These are phyloP conservation scores for Sebastes iracundus DNA, from an alignment of 2,797 vertebrate species.

Conservation along the genomic window DNA sequence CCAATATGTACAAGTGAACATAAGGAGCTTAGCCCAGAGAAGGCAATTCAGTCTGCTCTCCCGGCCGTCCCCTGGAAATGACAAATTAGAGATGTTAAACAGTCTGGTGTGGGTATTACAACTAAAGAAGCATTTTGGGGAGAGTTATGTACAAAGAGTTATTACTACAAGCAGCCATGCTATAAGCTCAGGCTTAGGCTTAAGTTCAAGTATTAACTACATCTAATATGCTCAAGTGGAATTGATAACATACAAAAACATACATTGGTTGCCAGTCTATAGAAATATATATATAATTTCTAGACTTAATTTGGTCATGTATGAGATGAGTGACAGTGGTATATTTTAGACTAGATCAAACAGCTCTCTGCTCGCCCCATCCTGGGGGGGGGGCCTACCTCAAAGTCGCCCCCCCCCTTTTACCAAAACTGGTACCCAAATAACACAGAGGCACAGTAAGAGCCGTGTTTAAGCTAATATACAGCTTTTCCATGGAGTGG, in stretches of 20 bases:
- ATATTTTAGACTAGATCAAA: constrained; percentile 40
- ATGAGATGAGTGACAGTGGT: constrained; percentile 10
- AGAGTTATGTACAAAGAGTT: constrained; percentile 78
- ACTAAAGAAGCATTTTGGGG: constrained; percentile 77
- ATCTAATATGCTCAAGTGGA: constrained; percentile 64
- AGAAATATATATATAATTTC: constrained; percentile 43
- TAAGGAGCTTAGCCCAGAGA: constrained; percentile 86
- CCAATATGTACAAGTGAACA: constrained; percentile 81
- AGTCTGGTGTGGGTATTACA: constrained; percentile 83
- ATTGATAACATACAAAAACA: constrained; percentile 66
- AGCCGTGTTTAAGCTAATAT: constrained; percentile 75
- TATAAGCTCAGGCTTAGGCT: constrained; percentile 78
- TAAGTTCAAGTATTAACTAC: constrained; percentile 78
- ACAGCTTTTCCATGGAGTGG: constrained; percentile 77
- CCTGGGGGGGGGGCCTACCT: no score
- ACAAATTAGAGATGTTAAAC: constrained; percentile 87
- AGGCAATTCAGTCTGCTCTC: constrained; percentile 77
- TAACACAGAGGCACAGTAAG: constrained; percentile 61
- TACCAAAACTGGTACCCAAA: constrained; percentile 40
- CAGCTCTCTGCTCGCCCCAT: not conserved
- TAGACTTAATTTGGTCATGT: constrained; percentile 44
- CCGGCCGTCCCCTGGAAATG: constrained; percentile 76
- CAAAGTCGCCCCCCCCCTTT: not conserved
- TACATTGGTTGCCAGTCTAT: constrained; percentile 39
- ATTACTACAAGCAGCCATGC: constrained; percentile 69